Percentiles rank a stretch among this genome's conserved stretches.
These are phyloP conservation scores for Myotis pilosus DNA, from an alignment of 2,797 vertebrate genomes.

Conservation along the genomic window DNA sequence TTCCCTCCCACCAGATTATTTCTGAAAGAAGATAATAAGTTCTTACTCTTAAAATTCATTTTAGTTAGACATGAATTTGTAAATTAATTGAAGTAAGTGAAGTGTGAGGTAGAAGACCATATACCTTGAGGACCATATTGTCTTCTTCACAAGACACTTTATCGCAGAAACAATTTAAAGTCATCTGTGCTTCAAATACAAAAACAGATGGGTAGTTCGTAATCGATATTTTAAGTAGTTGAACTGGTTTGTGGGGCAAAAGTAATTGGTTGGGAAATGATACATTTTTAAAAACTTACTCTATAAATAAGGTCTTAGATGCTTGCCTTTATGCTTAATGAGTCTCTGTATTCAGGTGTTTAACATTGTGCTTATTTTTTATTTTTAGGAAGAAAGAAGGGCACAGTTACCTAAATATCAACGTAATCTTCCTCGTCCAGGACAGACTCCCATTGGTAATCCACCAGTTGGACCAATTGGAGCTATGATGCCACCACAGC, in stretches of 20 bases:
- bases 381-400: constrained; percentile 94
- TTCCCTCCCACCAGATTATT: background rate
- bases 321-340: constrained; percentile 45
- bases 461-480: constrained; percentile 92
- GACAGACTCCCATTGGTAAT: constrained; percentile 91
- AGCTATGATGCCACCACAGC: constrained; percentile 95
- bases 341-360: background rate
- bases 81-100: background rate
- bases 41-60: background rate
- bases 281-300: background rate
- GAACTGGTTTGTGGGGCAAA: background rate
- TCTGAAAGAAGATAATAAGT: constrained; percentile 21
- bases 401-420: constrained; percentile 97
- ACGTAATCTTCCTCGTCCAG: constrained; percentile 92
- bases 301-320: constrained; percentile 84
- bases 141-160: background rate
- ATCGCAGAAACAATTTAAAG: background rate
- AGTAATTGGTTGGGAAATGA: background rate
- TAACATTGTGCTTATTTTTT: constrained; percentile 42
- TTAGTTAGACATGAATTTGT: constrained; percentile 10
- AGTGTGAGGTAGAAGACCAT: background rate
- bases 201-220: background rate
- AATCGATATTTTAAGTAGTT: background rate
- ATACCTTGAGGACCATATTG: background rate
- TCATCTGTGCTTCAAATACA: background rate